Conservation (phyloP, 2,113 vertebrate genomes). For the Pristiophorus japonicus region DNA sequence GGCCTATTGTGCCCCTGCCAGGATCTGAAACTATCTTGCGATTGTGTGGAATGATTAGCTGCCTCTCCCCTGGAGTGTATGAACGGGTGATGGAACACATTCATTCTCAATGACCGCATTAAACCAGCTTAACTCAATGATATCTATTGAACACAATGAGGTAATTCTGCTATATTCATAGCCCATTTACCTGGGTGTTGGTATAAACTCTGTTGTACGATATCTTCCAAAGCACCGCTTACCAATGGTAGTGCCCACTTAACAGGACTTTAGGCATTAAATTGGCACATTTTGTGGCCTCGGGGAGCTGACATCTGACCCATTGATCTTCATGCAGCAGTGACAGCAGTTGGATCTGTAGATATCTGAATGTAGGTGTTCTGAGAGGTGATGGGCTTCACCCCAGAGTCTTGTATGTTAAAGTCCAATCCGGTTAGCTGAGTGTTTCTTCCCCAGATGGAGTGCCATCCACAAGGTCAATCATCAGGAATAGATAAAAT, state of each 20-base stretch:
- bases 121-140: background rate
- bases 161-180: background rate
- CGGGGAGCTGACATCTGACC: background rate
- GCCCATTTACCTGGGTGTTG: background rate
- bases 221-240: background rate
- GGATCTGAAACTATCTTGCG: background rate
- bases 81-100: background rate
- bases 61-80: background rate
- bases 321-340: background rate
- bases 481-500: background rate
- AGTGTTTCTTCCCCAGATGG: background rate
- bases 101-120: background rate
- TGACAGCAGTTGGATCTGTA: background rate
- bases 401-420: background rate
- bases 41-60: background rate
- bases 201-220: background rate
- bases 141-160: background rate
- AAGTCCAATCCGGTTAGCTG: background rate
- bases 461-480: background rate
- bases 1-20: no score
- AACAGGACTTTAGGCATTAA: background rate
- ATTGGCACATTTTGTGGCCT: background rate
- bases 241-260: background rate
- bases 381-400: background rate
- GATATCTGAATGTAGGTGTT: background rate